Percentiles rank a stretch among this genome's conserved stretches.
phyloP scores from a whole-genome alignment of 2,888 invertebrate genomes.

The Aspidapion aeneum region DNA sequence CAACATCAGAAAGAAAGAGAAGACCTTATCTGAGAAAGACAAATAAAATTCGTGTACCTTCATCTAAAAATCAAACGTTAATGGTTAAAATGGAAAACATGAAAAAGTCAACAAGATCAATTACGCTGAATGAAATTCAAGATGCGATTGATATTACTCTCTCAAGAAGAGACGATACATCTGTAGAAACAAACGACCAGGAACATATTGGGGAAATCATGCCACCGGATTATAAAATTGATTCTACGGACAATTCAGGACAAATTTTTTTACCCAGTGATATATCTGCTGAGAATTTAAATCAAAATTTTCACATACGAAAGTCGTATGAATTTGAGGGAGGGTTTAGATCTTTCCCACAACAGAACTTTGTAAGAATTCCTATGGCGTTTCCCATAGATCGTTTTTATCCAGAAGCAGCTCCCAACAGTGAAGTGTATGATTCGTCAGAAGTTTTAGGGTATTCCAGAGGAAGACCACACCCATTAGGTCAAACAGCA shows the following conservation, averaged over 20 bases:
- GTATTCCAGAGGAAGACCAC: constrained; percentile 16
- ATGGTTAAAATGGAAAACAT: background rate
- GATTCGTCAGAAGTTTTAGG: background rate
- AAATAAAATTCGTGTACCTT: constrained; percentile 2
- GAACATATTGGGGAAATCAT: constrained; percentile 48
- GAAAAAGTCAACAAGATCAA: constrained; percentile 5
- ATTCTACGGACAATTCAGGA: constrained; percentile 13
- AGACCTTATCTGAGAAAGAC: background rate
- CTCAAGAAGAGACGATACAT: constrained; percentile 31
- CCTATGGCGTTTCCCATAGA: constrained; percentile 32
- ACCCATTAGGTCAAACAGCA: constrained; percentile 11
- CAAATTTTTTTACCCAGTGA: constrained; percentile 6
- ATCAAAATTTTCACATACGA: constrained; percentile 17
- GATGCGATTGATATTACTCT: constrained; percentile 9
- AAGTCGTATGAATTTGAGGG: constrained; percentile 33
- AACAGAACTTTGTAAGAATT: constrained; percentile 16
- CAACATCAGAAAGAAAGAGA: background rate
- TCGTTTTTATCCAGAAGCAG: constrained; percentile 19
- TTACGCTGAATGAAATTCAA: constrained; percentile 4
- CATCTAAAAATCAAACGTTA: background rate
- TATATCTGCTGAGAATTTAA: constrained; percentile 6
- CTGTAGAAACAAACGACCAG: constrained; percentile 33
- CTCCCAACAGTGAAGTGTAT: background rate
- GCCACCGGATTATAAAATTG: constrained; percentile 36
- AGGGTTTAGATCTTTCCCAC: constrained; percentile 18